Evolutionary conservation across 1,140 invertebrate species (phyloP).

Genomic region (Lucilia sericata): DNA sequence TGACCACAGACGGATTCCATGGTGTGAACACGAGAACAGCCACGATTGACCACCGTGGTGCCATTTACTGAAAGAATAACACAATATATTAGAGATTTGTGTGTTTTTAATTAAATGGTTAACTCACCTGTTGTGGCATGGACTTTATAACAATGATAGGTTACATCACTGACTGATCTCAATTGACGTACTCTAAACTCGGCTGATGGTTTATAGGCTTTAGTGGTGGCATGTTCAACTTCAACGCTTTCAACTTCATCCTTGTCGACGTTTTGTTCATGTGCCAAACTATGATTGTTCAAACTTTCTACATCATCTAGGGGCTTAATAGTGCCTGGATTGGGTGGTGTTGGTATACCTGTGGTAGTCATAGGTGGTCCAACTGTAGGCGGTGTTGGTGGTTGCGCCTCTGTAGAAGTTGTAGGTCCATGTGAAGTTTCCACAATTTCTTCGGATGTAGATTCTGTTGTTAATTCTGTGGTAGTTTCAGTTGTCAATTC

Average conservation of each 20-base stretch:
- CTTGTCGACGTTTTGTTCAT: not conserved
- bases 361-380: constrained; percentile 56
- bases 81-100: not conserved
- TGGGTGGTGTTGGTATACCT: constrained; percentile 57
- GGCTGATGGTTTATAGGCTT: not conserved
- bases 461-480: constrained; percentile 10
- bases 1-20: constrained; percentile 54
- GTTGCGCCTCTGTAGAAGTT: not conserved
- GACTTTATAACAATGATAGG: constrained; percentile 60
- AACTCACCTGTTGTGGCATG: constrained; percentile 33
- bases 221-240: not conserved
- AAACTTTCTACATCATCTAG: not conserved
- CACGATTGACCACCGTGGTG: constrained; percentile 51
- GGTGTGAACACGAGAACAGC: constrained; percentile 57
- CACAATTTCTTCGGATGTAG: not conserved
- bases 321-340: constrained; percentile 44
- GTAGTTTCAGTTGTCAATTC: constrained; percentile 44
- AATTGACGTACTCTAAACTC: constrained; percentile 49
- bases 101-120: not conserved
- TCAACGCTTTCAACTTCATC: not conserved
- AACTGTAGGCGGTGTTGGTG: constrained; percentile 58
- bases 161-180: constrained; percentile 49
- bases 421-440: no score
- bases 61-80: constrained; percentile 52
- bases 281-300: not conserved